Conservation (phyloP, 2,888 invertebrate species). For the Cataglyphis altisquamis region DNA sequence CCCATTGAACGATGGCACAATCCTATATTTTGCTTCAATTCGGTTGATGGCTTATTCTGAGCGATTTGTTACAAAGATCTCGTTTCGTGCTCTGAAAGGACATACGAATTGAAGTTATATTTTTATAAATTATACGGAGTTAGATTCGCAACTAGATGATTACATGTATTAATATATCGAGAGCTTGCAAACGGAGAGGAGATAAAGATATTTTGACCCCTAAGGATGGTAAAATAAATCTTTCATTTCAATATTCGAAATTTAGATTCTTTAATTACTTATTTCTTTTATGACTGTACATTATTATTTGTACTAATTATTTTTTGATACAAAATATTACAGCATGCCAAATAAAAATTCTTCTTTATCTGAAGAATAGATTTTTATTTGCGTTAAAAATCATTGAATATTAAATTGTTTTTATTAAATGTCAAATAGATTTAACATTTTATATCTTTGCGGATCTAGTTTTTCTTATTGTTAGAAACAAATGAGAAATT, state of each 20-base stretch:
- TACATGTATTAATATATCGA: neutral
- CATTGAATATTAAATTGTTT: neutral
- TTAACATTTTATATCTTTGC: neutral
- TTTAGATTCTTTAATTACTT: neutral
- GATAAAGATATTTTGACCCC: constrained; percentile 7
- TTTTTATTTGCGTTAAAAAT: neutral
- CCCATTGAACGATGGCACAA: neutral
- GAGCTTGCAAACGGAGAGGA: neutral
- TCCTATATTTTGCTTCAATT: neutral
- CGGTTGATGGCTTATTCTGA: neutral
- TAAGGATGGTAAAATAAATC: neutral
- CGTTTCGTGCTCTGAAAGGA: neutral
- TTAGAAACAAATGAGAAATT: neutral
- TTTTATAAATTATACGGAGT: neutral
- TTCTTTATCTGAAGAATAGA: neutral
- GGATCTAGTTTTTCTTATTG: neutral
- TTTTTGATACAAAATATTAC: neutral
- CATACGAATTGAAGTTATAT: neutral
- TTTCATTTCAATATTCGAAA: neutral
- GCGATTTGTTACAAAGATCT: neutral
- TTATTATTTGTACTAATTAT: neutral
- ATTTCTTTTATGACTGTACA: neutral
- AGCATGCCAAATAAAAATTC: neutral
- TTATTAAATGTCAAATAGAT: neutral
- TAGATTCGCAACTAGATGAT: neutral